Evolutionary conservation across 1,140 invertebrate species (phyloP).

Genomic region (Heliconius nattereri): DNA sequence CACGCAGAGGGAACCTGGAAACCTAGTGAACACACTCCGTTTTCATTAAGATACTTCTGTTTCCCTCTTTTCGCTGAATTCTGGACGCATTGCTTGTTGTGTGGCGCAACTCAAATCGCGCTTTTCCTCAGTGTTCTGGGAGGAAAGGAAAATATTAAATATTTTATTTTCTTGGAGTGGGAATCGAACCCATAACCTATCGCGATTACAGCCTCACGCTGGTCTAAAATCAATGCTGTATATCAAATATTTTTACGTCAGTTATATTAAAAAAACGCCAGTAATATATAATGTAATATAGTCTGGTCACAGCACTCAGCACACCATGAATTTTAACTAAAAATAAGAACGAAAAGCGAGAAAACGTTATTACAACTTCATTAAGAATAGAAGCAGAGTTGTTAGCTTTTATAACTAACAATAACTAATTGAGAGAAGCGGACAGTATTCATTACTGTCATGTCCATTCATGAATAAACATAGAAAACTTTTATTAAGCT

Average conservation of each 20-base stretch:
- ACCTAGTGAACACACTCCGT: no score
- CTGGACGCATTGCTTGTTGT: no score
- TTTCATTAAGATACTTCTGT: no score
- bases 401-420: constrained; percentile 38
- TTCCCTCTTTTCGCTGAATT: no score
- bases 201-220: no score
- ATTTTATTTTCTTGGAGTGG: no score
- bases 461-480: constrained; percentile 30
- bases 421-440: constrained; percentile 37
- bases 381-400: constrained; percentile 36
- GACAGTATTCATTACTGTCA: constrained; percentile 34
- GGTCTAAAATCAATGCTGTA: no score
- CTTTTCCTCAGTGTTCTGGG: no score
- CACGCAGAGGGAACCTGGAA: no score
- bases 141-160: no score
- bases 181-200: no score
- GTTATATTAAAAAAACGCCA: not conserved
- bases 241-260: not conserved
- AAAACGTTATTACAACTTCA: constrained; percentile 34
- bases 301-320: not conserved
- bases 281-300: not conserved
- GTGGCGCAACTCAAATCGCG: no score
- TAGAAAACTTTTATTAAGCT: constrained; percentile 19
- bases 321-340: constrained; percentile 18
- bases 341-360: constrained; percentile 29